phyloP scores from a whole-genome alignment of 2,113 vertebrate species.

The Peromyscus leucopus region DNA sequence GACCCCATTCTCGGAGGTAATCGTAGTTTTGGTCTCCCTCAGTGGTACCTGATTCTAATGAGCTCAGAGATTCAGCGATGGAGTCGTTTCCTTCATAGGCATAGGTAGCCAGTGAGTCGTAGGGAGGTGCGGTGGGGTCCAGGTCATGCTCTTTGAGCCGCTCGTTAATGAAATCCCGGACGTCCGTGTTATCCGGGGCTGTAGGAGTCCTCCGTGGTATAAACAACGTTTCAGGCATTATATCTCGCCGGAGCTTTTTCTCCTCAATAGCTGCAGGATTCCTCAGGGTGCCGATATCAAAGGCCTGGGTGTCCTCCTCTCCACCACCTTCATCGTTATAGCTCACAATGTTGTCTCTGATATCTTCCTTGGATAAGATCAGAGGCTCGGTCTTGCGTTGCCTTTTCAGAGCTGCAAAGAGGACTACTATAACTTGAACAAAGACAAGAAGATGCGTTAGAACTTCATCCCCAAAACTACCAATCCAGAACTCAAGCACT shows the following conservation, averaged over 20 bases:
- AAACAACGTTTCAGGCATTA: conserved; percentile 95
- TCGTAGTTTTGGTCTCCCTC: conserved; percentile 98
- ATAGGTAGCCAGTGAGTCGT: conserved; percentile 98
- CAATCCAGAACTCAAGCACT: neutral
- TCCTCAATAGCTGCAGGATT: conserved; percentile 97
- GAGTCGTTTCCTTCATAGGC: conserved; percentile 97
- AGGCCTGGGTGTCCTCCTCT: conserved; percentile 99
- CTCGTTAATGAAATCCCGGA: conserved; percentile 97
- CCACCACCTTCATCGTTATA: conserved; percentile 99
- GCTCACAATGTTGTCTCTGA: conserved; percentile 99
- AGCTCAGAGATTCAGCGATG: conserved; percentile 96
- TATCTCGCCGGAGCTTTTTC: conserved; percentile 96
- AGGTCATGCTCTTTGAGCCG: conserved; percentile 96
- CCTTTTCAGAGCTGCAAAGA: conserved; percentile 94
- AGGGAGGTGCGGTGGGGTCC: conserved; percentile 96
- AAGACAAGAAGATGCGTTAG: conserved; percentile 67
- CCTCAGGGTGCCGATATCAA: conserved; percentile 97
- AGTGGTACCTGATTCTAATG: conserved; percentile 94
- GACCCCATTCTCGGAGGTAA: conserved; percentile 98
- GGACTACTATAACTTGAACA: conserved; percentile 90
- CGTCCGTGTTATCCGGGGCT: conserved; percentile 95
- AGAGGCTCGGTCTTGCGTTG: conserved; percentile 99
- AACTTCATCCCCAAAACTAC: neutral
- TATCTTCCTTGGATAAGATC: conserved; percentile 98
- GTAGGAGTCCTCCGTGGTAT: conserved; percentile 95